Evolutionary conservation across 2,797 vertebrate species (phyloP).

Genomic region (Gila robusta): DNA sequence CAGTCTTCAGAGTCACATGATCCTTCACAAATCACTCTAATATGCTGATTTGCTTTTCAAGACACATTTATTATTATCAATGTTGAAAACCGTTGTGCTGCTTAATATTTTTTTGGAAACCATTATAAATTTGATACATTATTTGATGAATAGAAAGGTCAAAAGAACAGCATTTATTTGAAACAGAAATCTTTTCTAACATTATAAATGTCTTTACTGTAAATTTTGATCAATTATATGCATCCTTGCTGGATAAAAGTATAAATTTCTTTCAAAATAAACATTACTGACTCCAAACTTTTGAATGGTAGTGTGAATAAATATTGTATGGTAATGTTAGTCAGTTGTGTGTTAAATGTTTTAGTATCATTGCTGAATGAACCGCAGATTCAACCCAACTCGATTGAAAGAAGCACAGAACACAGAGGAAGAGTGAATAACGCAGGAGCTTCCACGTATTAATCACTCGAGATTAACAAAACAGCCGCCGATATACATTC

Average conservation of each 20-base stretch:
- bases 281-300: neutral
- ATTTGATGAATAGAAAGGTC: neutral
- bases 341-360: constrained; percentile 3
- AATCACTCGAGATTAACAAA: constrained; percentile 34
- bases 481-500: neutral
- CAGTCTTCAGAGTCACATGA: too few species aligned
- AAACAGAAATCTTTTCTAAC: neutral
- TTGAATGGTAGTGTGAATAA: neutral
- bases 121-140: neutral
- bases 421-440: neutral
- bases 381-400: neutral
- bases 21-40: neutral
- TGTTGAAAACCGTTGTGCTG: neutral
- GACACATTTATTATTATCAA: neutral
- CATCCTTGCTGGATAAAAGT: neutral
- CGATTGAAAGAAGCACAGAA: neutral
- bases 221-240: neutral
- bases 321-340: neutral
- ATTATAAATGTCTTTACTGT: neutral
- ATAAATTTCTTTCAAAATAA: neutral
- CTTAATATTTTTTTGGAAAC: neutral
- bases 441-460: neutral
- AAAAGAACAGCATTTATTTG: neutral
- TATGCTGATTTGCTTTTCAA: neutral
- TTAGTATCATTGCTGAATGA: neutral